A percentile compares a stretch with the other conserved stretches of the same genome.
Evolutionary conservation across 1,140 invertebrate species (phyloP).

Genomic region (Antheraea mylitta): DNA sequence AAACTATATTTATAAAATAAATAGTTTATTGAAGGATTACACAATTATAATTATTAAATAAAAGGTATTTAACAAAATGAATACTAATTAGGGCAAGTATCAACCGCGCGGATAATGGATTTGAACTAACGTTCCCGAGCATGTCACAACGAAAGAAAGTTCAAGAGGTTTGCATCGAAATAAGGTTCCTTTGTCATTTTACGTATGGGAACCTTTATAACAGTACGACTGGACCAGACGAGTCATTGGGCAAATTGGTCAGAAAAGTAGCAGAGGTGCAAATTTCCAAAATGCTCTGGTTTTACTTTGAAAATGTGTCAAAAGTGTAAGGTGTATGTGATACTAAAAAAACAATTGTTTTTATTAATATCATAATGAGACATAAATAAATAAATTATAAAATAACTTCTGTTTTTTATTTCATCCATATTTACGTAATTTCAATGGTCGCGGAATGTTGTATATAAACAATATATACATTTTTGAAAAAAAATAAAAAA

Average conservation of each 20-base stretch:
- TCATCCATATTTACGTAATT: slow-evolving; percentile 43
- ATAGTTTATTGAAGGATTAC: too few species aligned
- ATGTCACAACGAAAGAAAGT: too few species aligned
- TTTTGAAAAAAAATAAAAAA: slow-evolving; percentile 8
- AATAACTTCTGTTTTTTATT: slow-evolving; percentile 42
- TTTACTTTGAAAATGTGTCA: slow-evolving; percentile 48
- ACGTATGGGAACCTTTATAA: too few species aligned
- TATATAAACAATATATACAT: slow-evolving; percentile 15
- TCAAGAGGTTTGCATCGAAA: too few species aligned
- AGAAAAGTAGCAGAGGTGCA: slow-evolving; percentile 50
- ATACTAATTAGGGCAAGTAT: too few species aligned
- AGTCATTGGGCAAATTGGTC: slow-evolving; percentile 46
- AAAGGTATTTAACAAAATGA: too few species aligned
- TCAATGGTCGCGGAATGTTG: slow-evolving; percentile 20
- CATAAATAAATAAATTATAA: slow-evolving; percentile 48
- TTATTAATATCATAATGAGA: slow-evolving; percentile 51
- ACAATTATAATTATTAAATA: too few species aligned
- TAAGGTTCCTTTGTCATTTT: too few species aligned
- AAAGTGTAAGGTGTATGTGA: slow-evolving; percentile 52
- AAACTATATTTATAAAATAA: too few species aligned
- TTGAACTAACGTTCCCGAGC: too few species aligned
- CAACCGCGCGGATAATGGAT: too few species aligned
- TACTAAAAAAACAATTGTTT: slow-evolving; percentile 53
- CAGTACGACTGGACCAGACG: slow-evolving; percentile 45
- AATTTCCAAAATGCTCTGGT: slow-evolving; percentile 48